Evolutionary conservation across 2,113 vertebrate genomes (phyloP), one percentile per base, ranked within the genome.

Genomic region (Larimichthys crocea): DNA sequence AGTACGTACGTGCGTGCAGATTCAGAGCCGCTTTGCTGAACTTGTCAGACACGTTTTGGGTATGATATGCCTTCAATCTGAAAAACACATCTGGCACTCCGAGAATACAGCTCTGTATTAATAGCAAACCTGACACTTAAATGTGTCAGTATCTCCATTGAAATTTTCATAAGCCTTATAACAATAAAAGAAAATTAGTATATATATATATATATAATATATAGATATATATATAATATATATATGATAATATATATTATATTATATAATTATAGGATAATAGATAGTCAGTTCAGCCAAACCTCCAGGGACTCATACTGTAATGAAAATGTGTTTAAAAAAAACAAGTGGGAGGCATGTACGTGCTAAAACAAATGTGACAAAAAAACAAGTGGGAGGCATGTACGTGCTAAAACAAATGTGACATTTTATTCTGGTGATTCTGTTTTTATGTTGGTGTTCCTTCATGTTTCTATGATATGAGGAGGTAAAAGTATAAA

Each of bases 31-130:
- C 66, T 67, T 74, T 74, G 44, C 73, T 63, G 64, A 84, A 79
- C 70, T 81, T 81, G 71, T 82, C 78, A 89, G 86, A 84, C 81
- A 56, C 29, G 20, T 52, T 84, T 46, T 56, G 1, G 48, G 12
- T 29, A n/a, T 55, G 77, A 74, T 24, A 31, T 20, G 65, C 42
- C 63, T 74, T 49, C 16, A 53, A 16, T 53, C 66, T 76, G 24
- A 76, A 76, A 76, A 83, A 72, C 16, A 60, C 64, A 64, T 81
- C 77, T 73, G 77, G 49, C 1, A 55, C 17, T 72, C 60, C 55
- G 40, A 65, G 50, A 65, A 55, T 35, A 26, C 57, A 24, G 61
- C 68, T 67, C 61, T 3, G 8, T 42, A 73, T 73, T 59, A 68
- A 69, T 65, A 60, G 46, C 46, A 76, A 79, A 44, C 14, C n/a